phyloP scores from a whole-genome alignment of 2,113 vertebrate species.

The Erpornis zantholeuca region DNA sequence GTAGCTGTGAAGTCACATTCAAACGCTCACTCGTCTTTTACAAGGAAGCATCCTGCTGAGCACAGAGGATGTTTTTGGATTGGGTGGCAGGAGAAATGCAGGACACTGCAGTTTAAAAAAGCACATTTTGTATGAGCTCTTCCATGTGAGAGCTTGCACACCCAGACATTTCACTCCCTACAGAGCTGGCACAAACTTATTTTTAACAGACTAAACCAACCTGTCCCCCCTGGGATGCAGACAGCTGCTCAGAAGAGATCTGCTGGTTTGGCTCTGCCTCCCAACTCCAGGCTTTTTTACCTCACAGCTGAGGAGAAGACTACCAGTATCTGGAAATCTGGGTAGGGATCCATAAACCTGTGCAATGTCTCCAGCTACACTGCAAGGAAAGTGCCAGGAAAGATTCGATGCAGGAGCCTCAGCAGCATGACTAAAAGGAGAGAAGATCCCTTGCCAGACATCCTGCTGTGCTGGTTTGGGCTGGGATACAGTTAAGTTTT shows the following conservation, averaged over 20 bases:
- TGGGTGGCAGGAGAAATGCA: neutral
- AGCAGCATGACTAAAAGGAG: neutral
- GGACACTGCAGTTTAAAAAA: neutral
- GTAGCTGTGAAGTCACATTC: neutral
- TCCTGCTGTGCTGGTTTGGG: neutral
- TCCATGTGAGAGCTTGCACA: neutral
- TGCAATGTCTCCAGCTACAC: neutral
- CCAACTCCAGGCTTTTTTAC: neutral
- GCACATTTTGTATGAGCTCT: neutral
- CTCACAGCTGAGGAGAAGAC: neutral
- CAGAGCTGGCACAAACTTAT: neutral
- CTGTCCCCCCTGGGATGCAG: neutral
- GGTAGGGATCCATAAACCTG: neutral
- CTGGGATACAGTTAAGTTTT: neutral
- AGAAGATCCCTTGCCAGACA: neutral
- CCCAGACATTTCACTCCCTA: neutral
- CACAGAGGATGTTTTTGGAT: neutral
- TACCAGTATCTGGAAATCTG: neutral
- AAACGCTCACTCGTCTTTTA: neutral
- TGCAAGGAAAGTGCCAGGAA: neutral
- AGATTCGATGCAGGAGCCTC: neutral
- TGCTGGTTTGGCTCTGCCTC: neutral
- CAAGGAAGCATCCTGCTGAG: neutral
- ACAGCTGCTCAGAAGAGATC: neutral
- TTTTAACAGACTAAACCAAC: slow-evolving; percentile 8